Percentiles rank a stretch among this genome's conserved stretches.
Evolutionary conservation across 1,140 invertebrate genomes (phyloP).

Genomic region (Gryllus bimaculatus): DNA sequence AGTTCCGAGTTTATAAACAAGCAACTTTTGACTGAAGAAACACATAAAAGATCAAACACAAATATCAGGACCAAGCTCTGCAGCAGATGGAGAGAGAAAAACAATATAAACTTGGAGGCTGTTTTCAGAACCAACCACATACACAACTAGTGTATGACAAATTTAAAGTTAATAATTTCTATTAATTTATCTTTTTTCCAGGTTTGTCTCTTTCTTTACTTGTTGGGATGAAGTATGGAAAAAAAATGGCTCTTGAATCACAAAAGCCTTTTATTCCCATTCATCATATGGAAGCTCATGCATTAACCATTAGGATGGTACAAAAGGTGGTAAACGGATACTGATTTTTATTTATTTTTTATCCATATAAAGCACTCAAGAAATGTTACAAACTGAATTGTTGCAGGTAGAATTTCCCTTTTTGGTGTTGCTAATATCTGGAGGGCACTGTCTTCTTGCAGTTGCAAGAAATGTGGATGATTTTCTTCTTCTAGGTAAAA

Average conservation of each 20-base stretch:
- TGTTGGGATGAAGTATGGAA: conserved; percentile 79
- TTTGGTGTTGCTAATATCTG: conserved; percentile 79
- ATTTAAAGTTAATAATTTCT: conserved; percentile 8
- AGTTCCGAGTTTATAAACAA: no score
- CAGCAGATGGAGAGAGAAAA: no score
- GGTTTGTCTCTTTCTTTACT: conserved; percentile 64
- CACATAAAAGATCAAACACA: no score
- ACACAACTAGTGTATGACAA: neutral
- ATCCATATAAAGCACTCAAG: neutral
- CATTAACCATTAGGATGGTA: conserved; percentile 73
- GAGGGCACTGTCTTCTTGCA: conserved; percentile 80
- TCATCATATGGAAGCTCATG: conserved; percentile 98
- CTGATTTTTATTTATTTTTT: neutral
- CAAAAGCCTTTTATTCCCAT: conserved; percentile 87
- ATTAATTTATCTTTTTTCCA: conserved; percentile 22
- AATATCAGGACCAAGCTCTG: no score
- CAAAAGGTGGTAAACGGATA: conserved; percentile 36
- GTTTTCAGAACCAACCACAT: no score
- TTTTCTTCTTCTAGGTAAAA: conserved; percentile 70
- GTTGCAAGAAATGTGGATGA: conserved; percentile 64
- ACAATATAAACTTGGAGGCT: no score
- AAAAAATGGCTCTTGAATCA: conserved; percentile 55
- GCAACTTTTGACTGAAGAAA: no score
- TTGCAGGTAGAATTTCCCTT: conserved; percentile 76
- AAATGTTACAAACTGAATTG: conserved; percentile 17